A percentile compares a stretch with the other conserved stretches of the same genome.
phyloP scores from a whole-genome alignment of 2,113 vertebrate species.

The Limnothrissa miodon region DNA sequence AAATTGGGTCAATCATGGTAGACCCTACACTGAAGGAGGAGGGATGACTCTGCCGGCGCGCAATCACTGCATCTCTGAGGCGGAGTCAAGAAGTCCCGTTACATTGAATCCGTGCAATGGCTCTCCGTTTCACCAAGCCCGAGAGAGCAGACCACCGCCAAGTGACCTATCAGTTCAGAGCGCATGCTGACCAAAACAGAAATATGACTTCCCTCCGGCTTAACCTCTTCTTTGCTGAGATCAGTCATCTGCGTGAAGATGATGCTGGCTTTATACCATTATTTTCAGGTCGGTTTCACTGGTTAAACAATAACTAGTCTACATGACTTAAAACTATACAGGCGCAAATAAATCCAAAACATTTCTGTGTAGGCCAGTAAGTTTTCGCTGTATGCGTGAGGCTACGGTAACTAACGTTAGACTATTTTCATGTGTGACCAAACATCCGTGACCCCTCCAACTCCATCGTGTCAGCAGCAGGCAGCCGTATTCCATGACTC shows the following conservation, averaged over 20 bases:
- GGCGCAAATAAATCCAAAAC: not conserved
- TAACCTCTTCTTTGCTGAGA: conserved; percentile 55
- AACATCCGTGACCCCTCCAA: not conserved
- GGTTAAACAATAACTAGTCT: not conserved
- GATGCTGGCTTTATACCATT: not conserved
- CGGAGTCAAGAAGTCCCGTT: conserved; percentile 51
- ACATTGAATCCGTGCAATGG: conserved; percentile 46
- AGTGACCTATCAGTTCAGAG: conserved; percentile 63
- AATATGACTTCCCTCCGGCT: conserved; percentile 45
- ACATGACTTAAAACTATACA: not conserved
- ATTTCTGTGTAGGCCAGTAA: not conserved
- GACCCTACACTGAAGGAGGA: not conserved
- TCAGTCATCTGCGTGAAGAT: not conserved
- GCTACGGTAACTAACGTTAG: no score
- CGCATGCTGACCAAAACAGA: conserved; percentile 48
- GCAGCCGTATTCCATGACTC: not conserved
- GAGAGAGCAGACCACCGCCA: conserved; percentile 64
- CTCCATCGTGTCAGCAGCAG: no score
- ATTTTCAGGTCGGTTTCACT: not conserved
- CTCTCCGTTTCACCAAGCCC: conserved; percentile 35
- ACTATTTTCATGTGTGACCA: no score
- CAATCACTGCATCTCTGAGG: conserved; percentile 55
- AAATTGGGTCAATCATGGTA: conserved; percentile 6
- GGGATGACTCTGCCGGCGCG: not conserved
- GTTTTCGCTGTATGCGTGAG: no score